Evolutionary conservation across 2,888 invertebrate genomes (phyloP).

Genomic region (Plagodis pulveraria): DNA sequence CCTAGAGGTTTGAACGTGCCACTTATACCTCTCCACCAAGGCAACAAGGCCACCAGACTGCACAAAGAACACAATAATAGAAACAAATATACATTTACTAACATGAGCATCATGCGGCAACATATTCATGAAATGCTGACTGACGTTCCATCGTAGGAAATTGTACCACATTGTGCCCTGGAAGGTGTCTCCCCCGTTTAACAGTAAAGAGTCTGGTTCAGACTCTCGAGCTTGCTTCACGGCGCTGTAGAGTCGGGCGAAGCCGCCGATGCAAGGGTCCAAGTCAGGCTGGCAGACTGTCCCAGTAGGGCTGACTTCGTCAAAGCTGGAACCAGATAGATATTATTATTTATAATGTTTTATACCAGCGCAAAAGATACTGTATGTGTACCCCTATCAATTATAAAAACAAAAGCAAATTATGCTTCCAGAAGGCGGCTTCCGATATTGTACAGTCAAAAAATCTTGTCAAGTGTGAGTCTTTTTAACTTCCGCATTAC

Average conservation of each 20-base stretch:
- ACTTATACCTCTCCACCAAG: too few species aligned
- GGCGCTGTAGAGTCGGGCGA: conserved; percentile 87
- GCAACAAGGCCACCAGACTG: too few species aligned
- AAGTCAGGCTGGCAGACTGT: conserved; percentile 80
- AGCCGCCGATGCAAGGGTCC: conserved; percentile 87
- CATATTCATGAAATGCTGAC: conserved; percentile 90
- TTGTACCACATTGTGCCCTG: conserved; percentile 92
- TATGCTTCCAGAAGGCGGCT: too few species aligned
- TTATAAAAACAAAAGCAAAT: too few species aligned
- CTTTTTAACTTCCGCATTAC: too few species aligned
- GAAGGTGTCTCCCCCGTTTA: conserved; percentile 89
- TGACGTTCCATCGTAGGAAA: conserved; percentile 89
- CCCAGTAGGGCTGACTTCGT: conserved; percentile 84
- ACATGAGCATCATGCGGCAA: conserved; percentile 92
- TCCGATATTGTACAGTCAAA: too few species aligned
- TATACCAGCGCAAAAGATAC: too few species aligned
- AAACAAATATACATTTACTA: conserved; percentile 40
- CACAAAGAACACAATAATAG: too few species aligned
- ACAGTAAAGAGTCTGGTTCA: conserved; percentile 87
- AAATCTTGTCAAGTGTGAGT: too few species aligned
- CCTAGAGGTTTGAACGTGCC: too few species aligned
- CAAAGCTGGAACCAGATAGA: conserved; percentile 80
- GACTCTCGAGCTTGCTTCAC: conserved; percentile 71
- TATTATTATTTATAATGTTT: too few species aligned
- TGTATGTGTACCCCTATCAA: too few species aligned